Percentiles rank a stretch among this genome's conserved stretches.
Conservation (phyloP, 2,113 vertebrate genomes). For the Paratilapia polleni region DNA sequence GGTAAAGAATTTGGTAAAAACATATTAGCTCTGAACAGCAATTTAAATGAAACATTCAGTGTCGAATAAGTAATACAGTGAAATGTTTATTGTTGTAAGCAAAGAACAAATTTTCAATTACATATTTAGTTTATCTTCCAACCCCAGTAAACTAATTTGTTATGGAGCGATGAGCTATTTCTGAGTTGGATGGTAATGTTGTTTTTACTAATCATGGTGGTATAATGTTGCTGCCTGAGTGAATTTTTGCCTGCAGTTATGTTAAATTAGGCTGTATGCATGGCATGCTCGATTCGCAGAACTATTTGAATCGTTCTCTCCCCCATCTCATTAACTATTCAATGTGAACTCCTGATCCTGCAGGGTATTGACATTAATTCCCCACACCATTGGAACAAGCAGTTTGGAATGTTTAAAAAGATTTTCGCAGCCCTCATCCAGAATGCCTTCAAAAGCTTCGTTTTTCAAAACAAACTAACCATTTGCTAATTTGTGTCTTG, state of each 20-base stretch:
- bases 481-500: constrained; percentile 59
- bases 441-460: constrained; percentile 39
- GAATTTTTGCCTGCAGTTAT: constrained; percentile 69
- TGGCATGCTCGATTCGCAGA: constrained; percentile 56
- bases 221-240: constrained; percentile 69
- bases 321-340: constrained; percentile 76
- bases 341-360: constrained; percentile 73
- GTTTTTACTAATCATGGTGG: constrained; percentile 73
- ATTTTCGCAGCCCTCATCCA: constrained; percentile 5
- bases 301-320: constrained; percentile 61
- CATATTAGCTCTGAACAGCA: constrained; percentile 4
- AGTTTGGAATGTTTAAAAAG: constrained; percentile 63
- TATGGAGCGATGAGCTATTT: constrained; percentile 52
- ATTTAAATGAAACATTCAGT: constrained; percentile 11
- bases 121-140: constrained; percentile 49
- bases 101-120: constrained; percentile 49
- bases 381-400: constrained; percentile 64
- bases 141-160: constrained; percentile 57
- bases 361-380: constrained; percentile 79
- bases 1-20: background rate
- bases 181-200: constrained; percentile 64
- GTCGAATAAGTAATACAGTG: constrained; percentile 14
- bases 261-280: constrained; percentile 73
- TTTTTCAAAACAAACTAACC: constrained; percentile 68
- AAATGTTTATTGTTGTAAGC: constrained; percentile 32